Evolutionary conservation across 2,888 invertebrate species (phyloP).

Genomic region (Epirrita christyi): DNA sequence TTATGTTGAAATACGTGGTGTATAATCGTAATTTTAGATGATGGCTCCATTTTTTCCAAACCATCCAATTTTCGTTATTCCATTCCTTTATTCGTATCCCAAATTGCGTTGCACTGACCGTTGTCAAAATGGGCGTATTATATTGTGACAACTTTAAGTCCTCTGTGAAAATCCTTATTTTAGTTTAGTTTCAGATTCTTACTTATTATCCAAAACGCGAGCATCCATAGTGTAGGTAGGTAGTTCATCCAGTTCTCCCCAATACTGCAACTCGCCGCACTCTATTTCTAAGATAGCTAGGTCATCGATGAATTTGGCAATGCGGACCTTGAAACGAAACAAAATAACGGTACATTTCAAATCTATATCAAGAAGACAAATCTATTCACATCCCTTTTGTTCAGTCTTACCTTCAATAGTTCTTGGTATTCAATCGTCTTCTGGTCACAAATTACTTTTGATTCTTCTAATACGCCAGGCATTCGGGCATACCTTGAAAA

Average conservation of each 20-base stretch:
- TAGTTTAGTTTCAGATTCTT: constrained; percentile 31
- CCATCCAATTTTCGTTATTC: no score
- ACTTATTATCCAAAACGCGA: constrained; percentile 89
- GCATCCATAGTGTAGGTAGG: constrained; percentile 93
- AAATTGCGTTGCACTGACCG: no score
- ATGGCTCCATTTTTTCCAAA: no score
- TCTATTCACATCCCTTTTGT: not conserved
- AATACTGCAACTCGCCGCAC: constrained; percentile 93
- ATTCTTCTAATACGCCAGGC: constrained; percentile 92
- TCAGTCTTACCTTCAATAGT: constrained; percentile 84
- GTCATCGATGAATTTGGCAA: constrained; percentile 93
- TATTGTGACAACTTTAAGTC: not conserved
- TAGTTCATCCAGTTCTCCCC: constrained; percentile 94
- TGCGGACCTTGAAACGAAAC: constrained; percentile 75
- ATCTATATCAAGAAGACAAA: no score
- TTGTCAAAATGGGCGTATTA: no score
- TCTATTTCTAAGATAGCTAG: constrained; percentile 91
- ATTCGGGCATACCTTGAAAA: constrained; percentile 89
- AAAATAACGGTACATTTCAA: no score
- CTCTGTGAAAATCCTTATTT: not conserved
- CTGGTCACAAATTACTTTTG: constrained; percentile 90
- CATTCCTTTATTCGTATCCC: no score
- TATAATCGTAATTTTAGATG: no score
- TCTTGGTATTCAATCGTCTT: constrained; percentile 95
- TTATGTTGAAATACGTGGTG: no score